Conservation (phyloP, 2,888 invertebrate species). For the Pherbina coryleti region DNA sequence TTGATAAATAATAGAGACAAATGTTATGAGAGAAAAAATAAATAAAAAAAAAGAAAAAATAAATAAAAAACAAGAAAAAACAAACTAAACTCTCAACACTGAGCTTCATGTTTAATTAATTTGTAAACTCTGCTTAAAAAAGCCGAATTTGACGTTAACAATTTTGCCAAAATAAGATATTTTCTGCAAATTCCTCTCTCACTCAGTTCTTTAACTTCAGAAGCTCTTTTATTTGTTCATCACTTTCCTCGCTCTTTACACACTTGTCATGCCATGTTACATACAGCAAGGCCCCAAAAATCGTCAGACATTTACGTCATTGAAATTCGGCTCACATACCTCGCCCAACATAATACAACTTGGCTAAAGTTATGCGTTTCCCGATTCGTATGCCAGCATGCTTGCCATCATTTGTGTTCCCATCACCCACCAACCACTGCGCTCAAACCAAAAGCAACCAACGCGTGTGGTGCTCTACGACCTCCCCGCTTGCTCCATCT, state of each 20-base stretch:
- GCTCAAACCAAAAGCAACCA: neutral
- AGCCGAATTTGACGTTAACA: too few species aligned
- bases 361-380: constrained; percentile 24
- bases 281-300: neutral
- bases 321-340: constrained; percentile 37
- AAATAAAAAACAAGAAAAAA: too few species aligned
- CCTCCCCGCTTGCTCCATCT: neutral
- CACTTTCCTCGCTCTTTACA: neutral
- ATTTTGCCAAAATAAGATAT: neutral
- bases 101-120: too few species aligned
- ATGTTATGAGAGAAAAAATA: too few species aligned
- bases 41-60: too few species aligned
- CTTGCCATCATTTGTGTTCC: neutral
- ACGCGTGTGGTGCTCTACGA: neutral
- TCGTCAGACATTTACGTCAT: constrained; percentile 41
- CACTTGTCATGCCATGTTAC: neutral
- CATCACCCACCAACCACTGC: too few species aligned
- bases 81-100: too few species aligned
- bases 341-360: constrained; percentile 1
- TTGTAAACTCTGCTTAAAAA: too few species aligned
- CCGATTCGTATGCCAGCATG: constrained; percentile 11
- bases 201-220: neutral
- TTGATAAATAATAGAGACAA: too few species aligned
- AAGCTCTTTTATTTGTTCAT: neutral
- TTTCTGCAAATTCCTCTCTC: neutral